These are phyloP conservation scores for Notodonta ziczac DNA, from an alignment of 2,888 invertebrate genomes.

Conservation along the genomic window DNA sequence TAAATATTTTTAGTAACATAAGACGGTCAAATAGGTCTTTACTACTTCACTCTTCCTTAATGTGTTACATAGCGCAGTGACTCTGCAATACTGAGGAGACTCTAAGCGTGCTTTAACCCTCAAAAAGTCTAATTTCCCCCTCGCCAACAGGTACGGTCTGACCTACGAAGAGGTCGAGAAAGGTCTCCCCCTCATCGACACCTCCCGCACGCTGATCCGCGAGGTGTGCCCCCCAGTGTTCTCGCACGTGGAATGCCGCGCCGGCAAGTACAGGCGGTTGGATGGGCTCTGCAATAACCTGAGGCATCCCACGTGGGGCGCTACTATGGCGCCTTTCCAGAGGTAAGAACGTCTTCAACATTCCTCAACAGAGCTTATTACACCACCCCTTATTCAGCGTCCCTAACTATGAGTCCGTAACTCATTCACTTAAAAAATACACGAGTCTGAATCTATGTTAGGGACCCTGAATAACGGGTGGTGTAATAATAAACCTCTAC, in stretches of 20 bases:
- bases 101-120: neutral
- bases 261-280: conserved; percentile 93
- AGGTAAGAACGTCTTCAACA: conserved; percentile 77
- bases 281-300: conserved; percentile 96
- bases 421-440: too few relatives aligned
- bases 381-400: too few relatives aligned
- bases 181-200: conserved; percentile 93
- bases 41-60: too few relatives aligned
- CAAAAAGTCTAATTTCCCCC: neutral
- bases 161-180: conserved; percentile 95
- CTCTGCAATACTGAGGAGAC: too few relatives aligned
- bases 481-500: too few relatives aligned
- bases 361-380: neutral
- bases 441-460: too few relatives aligned
- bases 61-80: too few relatives aligned
- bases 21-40: too few relatives aligned
- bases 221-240: conserved; percentile 95
- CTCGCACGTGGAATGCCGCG: conserved; percentile 93
- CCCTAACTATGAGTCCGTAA: too few relatives aligned
- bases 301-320: conserved; percentile 95
- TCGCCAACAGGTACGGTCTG: conserved; percentile 88
- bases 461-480: too few relatives aligned
- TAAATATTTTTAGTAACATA: too few relatives aligned
- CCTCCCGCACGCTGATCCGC: conserved; percentile 92
- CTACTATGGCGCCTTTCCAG: conserved; percentile 93